These are phyloP conservation scores for Trachythela sp. DNA, from an alignment of 64 coral and sea anemone genomes.

Conservation along the genomic window DNA sequence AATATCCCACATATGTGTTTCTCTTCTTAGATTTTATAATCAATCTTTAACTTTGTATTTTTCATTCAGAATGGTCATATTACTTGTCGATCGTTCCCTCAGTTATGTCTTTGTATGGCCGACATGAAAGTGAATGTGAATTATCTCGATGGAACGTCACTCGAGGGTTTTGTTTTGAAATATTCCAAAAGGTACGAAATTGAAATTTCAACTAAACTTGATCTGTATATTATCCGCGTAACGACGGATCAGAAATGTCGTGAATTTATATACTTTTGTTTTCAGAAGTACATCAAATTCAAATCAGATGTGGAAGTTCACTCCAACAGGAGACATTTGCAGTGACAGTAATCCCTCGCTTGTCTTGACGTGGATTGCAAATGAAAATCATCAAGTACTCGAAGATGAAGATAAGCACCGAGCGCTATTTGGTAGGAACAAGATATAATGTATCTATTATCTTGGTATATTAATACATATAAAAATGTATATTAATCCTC, in stretches of 20 bases:
- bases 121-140: constrained; percentile 50
- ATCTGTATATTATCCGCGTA: neutral
- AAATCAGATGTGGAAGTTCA: constrained; percentile 82
- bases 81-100: constrained; percentile 75
- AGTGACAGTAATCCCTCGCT: constrained; percentile 61
- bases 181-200: constrained; percentile 66
- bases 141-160: constrained; percentile 21
- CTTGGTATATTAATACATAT: neutral
- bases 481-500: no score
- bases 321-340: constrained; percentile 80
- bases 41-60: neutral
- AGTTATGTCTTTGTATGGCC: constrained; percentile 56
- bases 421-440: neutral
- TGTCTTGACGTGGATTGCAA: constrained; percentile 64
- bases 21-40: no score
- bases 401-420: neutral
- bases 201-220: neutral
- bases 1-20: no score
- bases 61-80: constrained; percentile 48
- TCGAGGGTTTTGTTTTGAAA: constrained; percentile 58
- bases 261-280: neutral
- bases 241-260: neutral
- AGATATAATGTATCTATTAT: neutral
- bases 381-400: constrained; percentile 21
- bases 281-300: constrained; percentile 48